A percentile compares a stretch with the other conserved stretches of the same genome.
These are phyloP conservation scores for Apodemus agrarius DNA, from an alignment of 2,797 vertebrate species.

Conservation along the genomic window DNA sequence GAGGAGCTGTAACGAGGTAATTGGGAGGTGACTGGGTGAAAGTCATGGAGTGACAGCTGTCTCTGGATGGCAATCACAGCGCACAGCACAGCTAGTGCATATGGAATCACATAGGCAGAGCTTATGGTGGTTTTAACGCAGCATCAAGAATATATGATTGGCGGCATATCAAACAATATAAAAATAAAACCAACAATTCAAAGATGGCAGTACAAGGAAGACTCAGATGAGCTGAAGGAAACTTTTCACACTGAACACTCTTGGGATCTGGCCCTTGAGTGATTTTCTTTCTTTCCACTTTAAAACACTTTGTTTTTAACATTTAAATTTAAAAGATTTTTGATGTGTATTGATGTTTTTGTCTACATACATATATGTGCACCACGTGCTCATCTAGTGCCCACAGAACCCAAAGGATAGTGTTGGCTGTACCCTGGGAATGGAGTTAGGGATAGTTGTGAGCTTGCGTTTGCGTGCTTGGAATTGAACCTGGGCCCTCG, in stretches of 20 bases:
- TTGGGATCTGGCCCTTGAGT: neutral
- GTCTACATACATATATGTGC: neutral
- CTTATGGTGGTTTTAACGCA: neutral
- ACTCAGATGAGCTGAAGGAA: neutral
- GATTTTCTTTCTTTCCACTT: neutral
- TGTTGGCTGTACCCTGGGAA: neutral
- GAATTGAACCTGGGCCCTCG: neutral
- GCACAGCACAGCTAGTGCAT: slow-evolving; percentile 16
- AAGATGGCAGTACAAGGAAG: neutral
- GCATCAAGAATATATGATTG: slow-evolving; percentile 23
- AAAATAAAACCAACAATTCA: slow-evolving; percentile 18
- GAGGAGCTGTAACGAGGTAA: neutral
- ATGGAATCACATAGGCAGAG: slow-evolving; percentile 7
- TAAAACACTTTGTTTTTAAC: neutral
- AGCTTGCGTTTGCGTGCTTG: neutral
- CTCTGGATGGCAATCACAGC: neutral
- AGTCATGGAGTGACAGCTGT: slow-evolving; percentile 13
- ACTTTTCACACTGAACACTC: neutral
- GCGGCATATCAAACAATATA: neutral
- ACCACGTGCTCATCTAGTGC: neutral
- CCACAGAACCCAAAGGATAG: neutral
- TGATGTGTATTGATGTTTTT: neutral
- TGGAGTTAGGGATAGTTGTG: neutral
- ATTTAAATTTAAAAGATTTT: neutral
- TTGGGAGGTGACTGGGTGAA: slow-evolving; percentile 18